Evolutionary conservation across 2,888 invertebrate species (phyloP), one percentile per base, ranked within the genome.

Genomic region (Platynereis dumerilii): DNA sequence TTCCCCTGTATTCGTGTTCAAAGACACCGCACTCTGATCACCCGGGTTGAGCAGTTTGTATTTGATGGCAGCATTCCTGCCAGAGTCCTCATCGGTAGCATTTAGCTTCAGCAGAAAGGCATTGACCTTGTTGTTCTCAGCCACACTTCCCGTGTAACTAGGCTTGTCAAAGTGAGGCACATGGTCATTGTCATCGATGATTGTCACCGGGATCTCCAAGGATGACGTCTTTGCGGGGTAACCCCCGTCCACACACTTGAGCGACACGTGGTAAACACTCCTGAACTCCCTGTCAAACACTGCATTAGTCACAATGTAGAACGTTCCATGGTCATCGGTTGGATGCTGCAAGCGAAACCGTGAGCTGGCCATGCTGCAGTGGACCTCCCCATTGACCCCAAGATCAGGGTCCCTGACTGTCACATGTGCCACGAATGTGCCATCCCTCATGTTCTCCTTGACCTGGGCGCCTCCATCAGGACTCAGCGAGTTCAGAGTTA

Each of bases 321-420:
- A 72, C 64, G 58, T 61, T 26, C 48, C 60, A 22, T 29, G 44
- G 15, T 27, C 5, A 39, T 12, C 34, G 26, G 48, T 48, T n/a
- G 56, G 39, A 10, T 55, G 29, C 42, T 64, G 20, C 28, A 70
- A 34, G 10, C 10, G 27, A 60, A 70, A 72, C 17, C 39, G 15
- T 7, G 27, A 29, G 26, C 42, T 45, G 34, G 57, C 52, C 57
- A 64, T 39, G 12, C 7, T 24, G 27, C 64, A 64, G n/a, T 29
- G 20, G 24, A 58, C 15, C 42, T 64, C 52, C 1, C 64, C 64
- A 22, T 60, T 34, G 26, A 90, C 87, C 0, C 94, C 96, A 58
- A 20, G 22, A 20, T 65, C 65, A 1, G 57, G 60, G 42, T 65
- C 65, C 15, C 26, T 24, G n/a, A 65, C 61, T 0, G 26, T n/a